These are phyloP conservation scores for Ictidomys tridecemlineatus DNA, from an alignment of 2,113 vertebrate species.

Conservation along the genomic window DNA sequence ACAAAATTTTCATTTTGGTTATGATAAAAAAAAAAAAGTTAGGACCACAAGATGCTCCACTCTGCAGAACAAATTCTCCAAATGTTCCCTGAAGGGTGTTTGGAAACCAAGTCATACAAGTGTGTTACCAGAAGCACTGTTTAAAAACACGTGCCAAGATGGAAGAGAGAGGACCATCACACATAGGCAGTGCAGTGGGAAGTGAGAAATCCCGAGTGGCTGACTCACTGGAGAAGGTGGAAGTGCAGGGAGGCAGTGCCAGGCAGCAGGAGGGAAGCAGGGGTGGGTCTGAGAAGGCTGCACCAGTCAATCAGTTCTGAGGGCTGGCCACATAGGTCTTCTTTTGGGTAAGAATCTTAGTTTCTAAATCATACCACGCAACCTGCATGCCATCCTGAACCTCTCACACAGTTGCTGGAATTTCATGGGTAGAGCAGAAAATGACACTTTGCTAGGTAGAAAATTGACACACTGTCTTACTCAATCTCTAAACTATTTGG, in stretches of 20 bases:
- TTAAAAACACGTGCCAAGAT: not conserved
- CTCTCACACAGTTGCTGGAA: not conserved
- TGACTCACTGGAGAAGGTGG: not conserved
- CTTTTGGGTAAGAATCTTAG: not conserved
- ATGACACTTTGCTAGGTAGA: not conserved
- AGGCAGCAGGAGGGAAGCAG: fast-evolving
- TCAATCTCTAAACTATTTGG: not conserved
- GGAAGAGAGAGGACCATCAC: not conserved
- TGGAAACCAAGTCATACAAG: not conserved
- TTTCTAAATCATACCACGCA: not conserved
- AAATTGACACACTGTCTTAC: not conserved
- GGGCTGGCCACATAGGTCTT: fast-evolving
- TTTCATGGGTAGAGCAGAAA: not conserved
- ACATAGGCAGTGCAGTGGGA: not conserved
- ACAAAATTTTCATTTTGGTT: not conserved
- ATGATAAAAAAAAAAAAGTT: not conserved
- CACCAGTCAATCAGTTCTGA: not conserved
- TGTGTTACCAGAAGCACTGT: not conserved
- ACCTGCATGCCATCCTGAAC: not conserved
- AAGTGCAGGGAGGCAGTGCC: not conserved
- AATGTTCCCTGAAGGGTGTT: not conserved
- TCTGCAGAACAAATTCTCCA: not conserved
- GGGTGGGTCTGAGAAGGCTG: not conserved
- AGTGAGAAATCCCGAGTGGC: not conserved
- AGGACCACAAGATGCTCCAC: not conserved